These are phyloP conservation scores for Chiridota heheva DNA, from an alignment of 35 echinoderm and acorn worm species.

Conservation along the genomic window DNA sequence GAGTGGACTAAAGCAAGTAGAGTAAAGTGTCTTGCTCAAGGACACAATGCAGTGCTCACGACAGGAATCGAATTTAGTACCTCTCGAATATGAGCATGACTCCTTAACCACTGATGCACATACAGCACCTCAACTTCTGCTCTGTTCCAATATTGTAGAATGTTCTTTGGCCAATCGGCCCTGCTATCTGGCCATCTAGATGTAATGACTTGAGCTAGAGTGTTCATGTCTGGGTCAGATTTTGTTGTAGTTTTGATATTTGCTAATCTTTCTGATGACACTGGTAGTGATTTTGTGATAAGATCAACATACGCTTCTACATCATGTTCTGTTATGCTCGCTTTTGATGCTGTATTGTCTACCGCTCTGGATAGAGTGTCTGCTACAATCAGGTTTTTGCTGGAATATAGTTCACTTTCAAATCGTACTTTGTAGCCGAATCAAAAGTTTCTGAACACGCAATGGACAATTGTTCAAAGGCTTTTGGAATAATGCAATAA, in stretches of 20 bases:
- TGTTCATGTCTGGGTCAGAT: not conserved
- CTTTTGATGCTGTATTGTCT: not conserved
- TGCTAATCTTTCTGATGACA: not conserved
- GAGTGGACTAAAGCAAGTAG: too few relatives aligned
- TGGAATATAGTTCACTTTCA: not conserved
- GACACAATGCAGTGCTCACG: too few relatives aligned
- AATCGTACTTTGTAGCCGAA: not conserved
- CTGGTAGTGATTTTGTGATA: not conserved
- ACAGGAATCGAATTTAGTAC: too few relatives aligned
- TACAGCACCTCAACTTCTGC: too few relatives aligned
- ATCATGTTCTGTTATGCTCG: not conserved
- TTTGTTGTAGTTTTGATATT: too few relatives aligned
- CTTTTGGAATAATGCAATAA: slow-evolving; percentile 6
- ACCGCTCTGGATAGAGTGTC: slow-evolving; percentile 20
- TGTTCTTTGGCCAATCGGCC: too few relatives aligned
- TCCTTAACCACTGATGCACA: too few relatives aligned
- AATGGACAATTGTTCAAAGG: slow-evolving; percentile 6
- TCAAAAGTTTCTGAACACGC: slow-evolving; percentile 1
- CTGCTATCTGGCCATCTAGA: too few relatives aligned
- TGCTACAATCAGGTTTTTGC: not conserved
- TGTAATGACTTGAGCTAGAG: too few relatives aligned
- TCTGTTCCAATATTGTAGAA: too few relatives aligned
- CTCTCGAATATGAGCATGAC: too few relatives aligned
- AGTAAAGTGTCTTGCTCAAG: too few relatives aligned
- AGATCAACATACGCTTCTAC: not conserved